Percentiles rank a stretch among this genome's conserved stretches.
Conservation (phyloP, 2,888 invertebrate genomes). For the Oligia strigilis region DNA sequence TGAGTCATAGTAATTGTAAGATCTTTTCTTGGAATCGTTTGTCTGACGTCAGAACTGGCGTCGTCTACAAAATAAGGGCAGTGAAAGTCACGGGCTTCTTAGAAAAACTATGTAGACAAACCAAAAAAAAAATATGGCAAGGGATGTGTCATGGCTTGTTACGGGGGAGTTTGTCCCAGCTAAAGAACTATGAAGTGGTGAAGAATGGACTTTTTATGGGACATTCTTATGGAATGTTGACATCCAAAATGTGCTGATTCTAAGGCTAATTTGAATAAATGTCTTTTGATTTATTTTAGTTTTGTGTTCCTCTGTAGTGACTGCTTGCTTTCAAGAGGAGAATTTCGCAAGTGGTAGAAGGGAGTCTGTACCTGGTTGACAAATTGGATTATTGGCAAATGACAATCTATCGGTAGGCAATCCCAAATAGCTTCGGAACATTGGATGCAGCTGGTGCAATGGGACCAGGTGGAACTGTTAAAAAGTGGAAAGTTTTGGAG, state of each 20-base stretch:
- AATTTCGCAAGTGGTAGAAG: neutral
- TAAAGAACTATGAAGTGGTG: neutral
- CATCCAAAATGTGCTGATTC: neutral
- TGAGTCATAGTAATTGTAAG: conserved; percentile 21
- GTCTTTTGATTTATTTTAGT: neutral
- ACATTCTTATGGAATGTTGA: no score
- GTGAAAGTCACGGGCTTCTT: conserved; percentile 2
- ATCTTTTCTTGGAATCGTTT: conserved; percentile 14
- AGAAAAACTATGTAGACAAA: conserved; percentile 7
- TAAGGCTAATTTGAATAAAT: neutral
- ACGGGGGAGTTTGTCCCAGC: neutral
- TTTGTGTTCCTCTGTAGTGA: neutral
- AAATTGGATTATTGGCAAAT: neutral
- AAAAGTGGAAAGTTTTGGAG: neutral
- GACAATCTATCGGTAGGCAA: neutral
- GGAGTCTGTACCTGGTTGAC: neutral
- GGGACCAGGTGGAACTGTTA: no score
- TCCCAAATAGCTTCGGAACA: neutral
- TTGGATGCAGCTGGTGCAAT: neutral
- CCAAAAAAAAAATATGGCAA: neutral
- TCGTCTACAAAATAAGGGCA: conserved; percentile 17
- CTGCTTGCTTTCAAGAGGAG: neutral
- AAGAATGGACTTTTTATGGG: no score
- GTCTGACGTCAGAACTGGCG: conserved; percentile 18
- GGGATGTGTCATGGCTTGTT: neutral